Conservation (phyloP, 2,113 vertebrate species). For the Oncorhynchus masou region DNA sequence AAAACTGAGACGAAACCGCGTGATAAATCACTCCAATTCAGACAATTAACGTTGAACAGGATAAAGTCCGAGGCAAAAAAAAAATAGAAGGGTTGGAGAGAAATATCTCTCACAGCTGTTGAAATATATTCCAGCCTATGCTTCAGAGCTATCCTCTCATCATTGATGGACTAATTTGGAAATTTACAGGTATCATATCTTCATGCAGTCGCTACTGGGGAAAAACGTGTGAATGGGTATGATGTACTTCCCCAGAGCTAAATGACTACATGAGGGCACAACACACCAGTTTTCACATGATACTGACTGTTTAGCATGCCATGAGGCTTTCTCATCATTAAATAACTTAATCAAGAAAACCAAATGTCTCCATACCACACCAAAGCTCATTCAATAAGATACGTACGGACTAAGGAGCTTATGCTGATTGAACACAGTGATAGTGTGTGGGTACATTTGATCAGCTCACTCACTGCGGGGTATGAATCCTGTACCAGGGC, state of each 20-base stretch:
- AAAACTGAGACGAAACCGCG: too few species aligned
- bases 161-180: background rate
- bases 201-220: background rate
- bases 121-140: background rate
- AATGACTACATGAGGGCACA: background rate
- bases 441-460: background rate
- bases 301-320: conserved; percentile 9
- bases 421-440: conserved; percentile 33
- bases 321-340: conserved; percentile 36
- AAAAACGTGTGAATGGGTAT: background rate
- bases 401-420: conserved; percentile 66
- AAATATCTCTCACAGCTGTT: background rate
- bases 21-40: too few species aligned
- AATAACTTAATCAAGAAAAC: conserved; percentile 74
- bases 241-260: background rate
- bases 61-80: too few species aligned
- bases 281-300: background rate
- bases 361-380: conserved; percentile 70
- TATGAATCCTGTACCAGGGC: background rate
- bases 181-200: background rate
- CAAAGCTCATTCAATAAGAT: conserved; percentile 67
- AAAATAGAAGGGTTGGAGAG: too few species aligned
- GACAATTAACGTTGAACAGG: too few species aligned
- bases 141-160: background rate
- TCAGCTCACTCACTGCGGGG: background rate